Base-by-base conservation (phyloP, 2,888 invertebrate species). In the Adelphocoris suturalis region DNA sequence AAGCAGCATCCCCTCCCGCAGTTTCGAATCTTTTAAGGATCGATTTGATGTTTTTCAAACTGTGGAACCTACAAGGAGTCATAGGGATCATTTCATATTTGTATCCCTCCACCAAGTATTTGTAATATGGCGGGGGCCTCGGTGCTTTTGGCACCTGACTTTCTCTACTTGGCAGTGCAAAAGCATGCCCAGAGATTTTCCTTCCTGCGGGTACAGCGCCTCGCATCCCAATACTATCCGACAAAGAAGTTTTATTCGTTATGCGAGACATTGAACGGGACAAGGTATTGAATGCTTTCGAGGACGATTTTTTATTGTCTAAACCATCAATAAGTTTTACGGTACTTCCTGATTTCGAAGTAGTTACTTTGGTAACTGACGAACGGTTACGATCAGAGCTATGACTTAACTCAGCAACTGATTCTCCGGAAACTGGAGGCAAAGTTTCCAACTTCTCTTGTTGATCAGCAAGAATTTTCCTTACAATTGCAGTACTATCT, bases 51-150 rank as follows among this genome's bases (percentile, higher is more conserved):
- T 46, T 80, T 37, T 88, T 88, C 27, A 55, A 0, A 28, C 37
- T 48, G 23, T 88, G 88, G 27, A 78, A 78, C n/a, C 88, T 47
- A 52, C 88, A 88, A 13, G 88, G 88, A 7, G 88, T 88, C n/a
- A 88, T 52, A n/a, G 88, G 88, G n/a, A 88, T 52, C 88, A 88
- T 88, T 16, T 48, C 27, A 9, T 78, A 78, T 14, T 12, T 55
- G 23, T 88, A 88, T 2, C 88, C 88, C 23, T 78, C 19, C 78
- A 88, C 7, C n/a, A 88, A 48, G 52, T 88, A 16, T 46, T 88
- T 80, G 52, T 78, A 78, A 23, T 88, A 88, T 12, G 76, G 57
- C 3, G 13, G 52, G 52, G 7, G 14, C 27, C 13, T 28, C n/a
- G 76, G n/a, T 2, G 78, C 76, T 16, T 27, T 19, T 7, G 48